Evolutionary conservation across 2,113 vertebrate species (phyloP).

Genomic region (Vanacampus margaritifer): DNA sequence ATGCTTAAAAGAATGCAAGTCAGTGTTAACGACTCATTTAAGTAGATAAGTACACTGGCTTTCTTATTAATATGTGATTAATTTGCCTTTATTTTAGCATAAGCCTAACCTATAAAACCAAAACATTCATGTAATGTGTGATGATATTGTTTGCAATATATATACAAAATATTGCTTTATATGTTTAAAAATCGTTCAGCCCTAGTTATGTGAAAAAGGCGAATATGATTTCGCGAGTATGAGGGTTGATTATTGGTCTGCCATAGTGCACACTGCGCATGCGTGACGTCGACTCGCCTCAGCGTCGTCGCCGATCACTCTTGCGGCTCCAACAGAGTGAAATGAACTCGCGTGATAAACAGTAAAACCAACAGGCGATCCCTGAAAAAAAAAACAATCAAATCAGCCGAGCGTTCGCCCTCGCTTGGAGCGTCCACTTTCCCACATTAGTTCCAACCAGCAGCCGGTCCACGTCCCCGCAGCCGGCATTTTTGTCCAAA

Average conservation of each 20-base stretch:
- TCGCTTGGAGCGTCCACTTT: background rate
- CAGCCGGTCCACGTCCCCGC: background rate
- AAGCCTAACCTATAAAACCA: too few relatives aligned
- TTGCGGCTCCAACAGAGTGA: slow-evolving; percentile 22
- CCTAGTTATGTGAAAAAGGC: background rate
- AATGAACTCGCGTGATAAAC: slow-evolving; percentile 47
- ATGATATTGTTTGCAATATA: too few relatives aligned
- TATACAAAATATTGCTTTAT: too few relatives aligned
- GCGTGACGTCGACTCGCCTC: slow-evolving; percentile 31
- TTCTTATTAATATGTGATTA: too few relatives aligned
- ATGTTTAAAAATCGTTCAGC: too few relatives aligned
- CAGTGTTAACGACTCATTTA: too few relatives aligned
- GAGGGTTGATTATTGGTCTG: slow-evolving; percentile 6
- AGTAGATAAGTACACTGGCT: too few relatives aligned
- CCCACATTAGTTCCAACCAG: background rate
- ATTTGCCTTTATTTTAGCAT: too few relatives aligned
- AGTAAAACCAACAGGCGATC: slow-evolving; percentile 6
- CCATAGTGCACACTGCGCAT: slow-evolving; percentile 44
- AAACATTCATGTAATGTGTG: too few relatives aligned
- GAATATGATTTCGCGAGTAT: background rate
- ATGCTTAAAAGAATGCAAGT: too few relatives aligned
- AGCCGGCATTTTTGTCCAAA: background rate
- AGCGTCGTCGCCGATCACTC: slow-evolving; percentile 6
- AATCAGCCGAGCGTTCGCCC: background rate
- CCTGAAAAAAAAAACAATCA: background rate